Percentiles rank a stretch among this genome's conserved stretches.
These are phyloP conservation scores for Lucilia cuprina DNA, from an alignment of 1,140 invertebrate genomes.

Conservation along the genomic window DNA sequence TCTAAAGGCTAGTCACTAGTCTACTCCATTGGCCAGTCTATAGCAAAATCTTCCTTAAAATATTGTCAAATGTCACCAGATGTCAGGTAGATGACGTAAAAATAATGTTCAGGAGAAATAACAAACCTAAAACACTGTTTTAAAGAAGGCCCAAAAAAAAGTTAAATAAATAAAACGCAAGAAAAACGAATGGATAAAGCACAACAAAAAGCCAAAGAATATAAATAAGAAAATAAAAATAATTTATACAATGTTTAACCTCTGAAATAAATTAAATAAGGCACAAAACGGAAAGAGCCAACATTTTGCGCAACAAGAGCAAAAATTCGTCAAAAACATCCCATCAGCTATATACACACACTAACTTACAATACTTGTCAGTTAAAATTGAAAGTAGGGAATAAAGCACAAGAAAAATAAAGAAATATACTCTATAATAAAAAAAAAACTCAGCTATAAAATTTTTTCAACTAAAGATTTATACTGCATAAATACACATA, in stretches of 20 bases:
- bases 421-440: neutral
- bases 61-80: too few relatives aligned
- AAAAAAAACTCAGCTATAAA: neutral
- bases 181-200: neutral
- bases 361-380: neutral
- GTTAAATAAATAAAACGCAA: neutral
- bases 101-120: neutral
- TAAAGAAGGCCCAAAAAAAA: too few relatives aligned
- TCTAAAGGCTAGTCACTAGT: too few relatives aligned
- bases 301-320: neutral
- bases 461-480: neutral
- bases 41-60: too few relatives aligned
- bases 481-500: neutral
- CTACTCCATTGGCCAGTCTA: too few relatives aligned
- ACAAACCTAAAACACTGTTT: neutral
- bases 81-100: too few relatives aligned
- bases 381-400: neutral
- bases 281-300: neutral
- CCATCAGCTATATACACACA: neutral
- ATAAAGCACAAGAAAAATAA: neutral
- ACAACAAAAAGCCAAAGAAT: neutral
- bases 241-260: constrained; percentile 12
- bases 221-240: constrained; percentile 18
- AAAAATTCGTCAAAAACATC: neutral
- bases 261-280: constrained; percentile 4